Base-by-base conservation (phyloP, 2,797 vertebrate genomes). In the Scolopax rusticola region DNA sequence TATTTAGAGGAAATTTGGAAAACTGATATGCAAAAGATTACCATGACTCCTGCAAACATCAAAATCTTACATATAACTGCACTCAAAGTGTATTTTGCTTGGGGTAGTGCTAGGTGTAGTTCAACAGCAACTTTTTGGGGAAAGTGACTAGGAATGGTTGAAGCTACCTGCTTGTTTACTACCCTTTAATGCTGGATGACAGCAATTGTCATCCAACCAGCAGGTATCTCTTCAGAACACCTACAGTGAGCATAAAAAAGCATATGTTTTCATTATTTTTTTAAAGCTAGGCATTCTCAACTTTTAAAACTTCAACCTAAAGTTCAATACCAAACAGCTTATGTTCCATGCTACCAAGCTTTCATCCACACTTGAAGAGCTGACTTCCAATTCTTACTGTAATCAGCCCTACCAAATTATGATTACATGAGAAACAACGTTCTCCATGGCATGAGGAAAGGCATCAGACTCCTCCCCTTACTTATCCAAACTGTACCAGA, bases 381-480 rank as follows among this genome's bases (percentile, higher is more conserved):
- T 53, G 12, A 33, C 12, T 70, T 61, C 5, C 23, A 59, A 36
- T 51, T 77, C 67, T 67, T 33, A 74, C 12, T 6, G n/a, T 12
- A 36, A 71, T n/a, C 21, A 33, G 11, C 27, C 32, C 28, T 11
- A 79, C 4, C 6, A 33, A 61, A 30, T 18, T 28, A 28, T 3
- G 2, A 30, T 23, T 60, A 54, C 2, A 43, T 15, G 2, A 71
- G 63, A 67, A 79, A 77, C 16, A 56, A 38, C 6, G n/a, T 12
- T 6, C 28, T 70, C 56, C 8, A 7, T 3, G 5, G 19, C 14
- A 16, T 0, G 1, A 60, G 6, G 10, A 28, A 69, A 68, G 20
- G n/a, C 43, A 89, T 47, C 38, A 36, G 50, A 41, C 15, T 87
- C 30, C 54, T 53, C 25, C 40, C 69, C 20, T 75, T 41, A 41